A percentile compares a stretch with the other conserved stretches of the same genome.
phyloP scores from a whole-genome alignment of 1,140 invertebrate genomes.

The Cotesia glomerata region DNA sequence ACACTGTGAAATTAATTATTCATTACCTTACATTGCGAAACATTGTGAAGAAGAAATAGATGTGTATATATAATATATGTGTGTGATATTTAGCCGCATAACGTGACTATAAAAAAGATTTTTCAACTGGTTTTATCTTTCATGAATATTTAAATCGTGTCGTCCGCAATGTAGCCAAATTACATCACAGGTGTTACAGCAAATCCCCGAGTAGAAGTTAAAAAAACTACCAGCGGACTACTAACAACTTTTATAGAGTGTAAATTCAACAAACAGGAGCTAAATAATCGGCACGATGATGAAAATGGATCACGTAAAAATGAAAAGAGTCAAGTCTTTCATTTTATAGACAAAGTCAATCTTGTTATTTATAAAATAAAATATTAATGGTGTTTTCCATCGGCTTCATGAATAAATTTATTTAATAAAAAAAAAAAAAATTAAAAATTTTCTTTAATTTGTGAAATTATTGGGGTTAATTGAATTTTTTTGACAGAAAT shows the following conservation, averaged over 20 bases:
- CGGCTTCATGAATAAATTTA: too few species aligned
- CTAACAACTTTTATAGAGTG: neutral
- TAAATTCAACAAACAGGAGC: neutral
- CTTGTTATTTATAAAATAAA: too few species aligned
- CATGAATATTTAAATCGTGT: conserved; percentile 6
- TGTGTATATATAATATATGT: neutral
- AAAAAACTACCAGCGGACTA: neutral
- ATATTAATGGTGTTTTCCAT: too few species aligned
- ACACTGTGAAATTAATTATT: too few species aligned
- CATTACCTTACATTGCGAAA: too few species aligned
- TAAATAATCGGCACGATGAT: neutral
- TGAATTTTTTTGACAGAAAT: too few species aligned
- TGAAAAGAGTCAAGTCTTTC: neutral
- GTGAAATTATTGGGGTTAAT: too few species aligned
- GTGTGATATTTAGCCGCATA: neutral
- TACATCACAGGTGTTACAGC: neutral
- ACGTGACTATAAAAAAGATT: neutral
- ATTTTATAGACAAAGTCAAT: too few species aligned
- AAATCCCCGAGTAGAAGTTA: neutral
- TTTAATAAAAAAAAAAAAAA: too few species aligned
- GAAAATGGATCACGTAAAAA: neutral
- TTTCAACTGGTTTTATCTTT: neutral
- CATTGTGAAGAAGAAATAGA: neutral
- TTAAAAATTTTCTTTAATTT: too few species aligned
- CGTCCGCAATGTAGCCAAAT: neutral